Base-by-base conservation (phyloP, 2,888 invertebrate genomes). In the Drosophila barbarae region DNA sequence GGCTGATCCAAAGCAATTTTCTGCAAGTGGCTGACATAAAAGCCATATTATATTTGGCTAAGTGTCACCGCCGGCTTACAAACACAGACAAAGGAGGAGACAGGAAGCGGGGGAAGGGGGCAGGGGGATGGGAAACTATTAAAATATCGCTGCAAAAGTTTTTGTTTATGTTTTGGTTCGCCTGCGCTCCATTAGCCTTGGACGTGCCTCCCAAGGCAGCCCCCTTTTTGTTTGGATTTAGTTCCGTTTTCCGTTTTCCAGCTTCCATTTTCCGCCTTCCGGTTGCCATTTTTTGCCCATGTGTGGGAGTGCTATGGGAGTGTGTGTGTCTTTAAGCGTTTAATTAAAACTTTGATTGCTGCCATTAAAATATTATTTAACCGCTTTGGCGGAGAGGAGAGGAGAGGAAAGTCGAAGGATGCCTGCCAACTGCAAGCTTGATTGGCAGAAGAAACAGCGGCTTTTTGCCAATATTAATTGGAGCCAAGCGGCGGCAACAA, bases 31-130 rank as follows among this genome's bases (percentile, higher is more conserved):
- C 83, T 79, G 79, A 79, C 79, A 79, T 83, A 83, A 79, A 79
- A 79, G 79, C 83, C 83, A 83, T 77, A 79, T 79, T 83, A 79
- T 83, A 79, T 79, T 80, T 79, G 83, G 79, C 83, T 77, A 79
- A 79, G 79, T 79, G 79, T 79, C 79, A 83, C 79, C 80, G 77
- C 60, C 74, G 79, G 77, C 80, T 63, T 63, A 65, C 67, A 74
- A 57, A 47, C 57, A 39, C 60, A 50, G 63, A 56, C 61, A 21
- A 39, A 38, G 39, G 52, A 26, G 15, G 50, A 28, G 30, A 4
- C 41, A 13, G 35, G 38, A 41, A 9, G 15, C 26, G 1, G 6
- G 3, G 13, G 5, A 18, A 7, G 18, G 23, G 23, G 5, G 23
- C 18, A 36, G 54, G 51, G 6, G 54, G 10, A 28, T 21, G 67